These are phyloP conservation scores for Zaprionus lachaisei DNA, from an alignment of 1,140 invertebrate genomes.

Conservation along the genomic window DNA sequence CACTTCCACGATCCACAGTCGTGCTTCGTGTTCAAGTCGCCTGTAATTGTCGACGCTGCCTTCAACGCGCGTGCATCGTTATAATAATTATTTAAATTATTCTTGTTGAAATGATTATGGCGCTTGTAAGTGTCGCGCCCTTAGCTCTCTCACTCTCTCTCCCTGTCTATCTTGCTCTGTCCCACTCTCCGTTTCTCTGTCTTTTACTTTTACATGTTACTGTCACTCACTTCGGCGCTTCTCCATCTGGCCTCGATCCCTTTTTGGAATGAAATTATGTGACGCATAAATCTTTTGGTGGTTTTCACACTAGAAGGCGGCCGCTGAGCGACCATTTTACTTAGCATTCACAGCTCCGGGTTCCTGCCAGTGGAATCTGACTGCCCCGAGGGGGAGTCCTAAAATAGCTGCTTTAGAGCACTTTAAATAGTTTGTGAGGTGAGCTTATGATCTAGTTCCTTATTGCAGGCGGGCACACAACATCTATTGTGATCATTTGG, in stretches of 20 bases:
- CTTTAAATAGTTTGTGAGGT: background rate
- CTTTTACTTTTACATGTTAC: background rate
- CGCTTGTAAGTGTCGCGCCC: conserved; percentile 73
- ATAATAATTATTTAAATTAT: conserved; percentile 84
- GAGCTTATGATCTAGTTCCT: background rate
- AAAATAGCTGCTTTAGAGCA: conserved; percentile 20
- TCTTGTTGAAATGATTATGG: conserved; percentile 83
- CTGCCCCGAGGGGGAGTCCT: background rate
- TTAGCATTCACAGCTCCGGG: background rate
- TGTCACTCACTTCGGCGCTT: background rate
- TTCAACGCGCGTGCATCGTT: conserved; percentile 65
- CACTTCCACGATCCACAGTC: background rate
- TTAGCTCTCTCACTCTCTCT: conserved; percentile 7
- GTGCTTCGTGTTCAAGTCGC: conserved; percentile 41
- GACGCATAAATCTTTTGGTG: conserved; percentile 59
- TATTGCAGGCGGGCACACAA: background rate
- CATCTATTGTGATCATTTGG: background rate
- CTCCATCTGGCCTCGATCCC: conserved; percentile 6
- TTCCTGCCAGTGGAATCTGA: background rate
- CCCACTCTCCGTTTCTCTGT: background rate
- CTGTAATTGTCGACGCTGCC: conserved; percentile 71
- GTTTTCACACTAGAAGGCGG: conserved; percentile 45
- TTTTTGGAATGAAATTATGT: conserved; percentile 58
- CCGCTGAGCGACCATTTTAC: conserved; percentile 22
- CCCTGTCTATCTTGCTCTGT: background rate